Evolutionary conservation across 2,888 invertebrate species (phyloP), one percentile per base, ranked within the genome.

Genomic region (Oligia strigilis): DNA sequence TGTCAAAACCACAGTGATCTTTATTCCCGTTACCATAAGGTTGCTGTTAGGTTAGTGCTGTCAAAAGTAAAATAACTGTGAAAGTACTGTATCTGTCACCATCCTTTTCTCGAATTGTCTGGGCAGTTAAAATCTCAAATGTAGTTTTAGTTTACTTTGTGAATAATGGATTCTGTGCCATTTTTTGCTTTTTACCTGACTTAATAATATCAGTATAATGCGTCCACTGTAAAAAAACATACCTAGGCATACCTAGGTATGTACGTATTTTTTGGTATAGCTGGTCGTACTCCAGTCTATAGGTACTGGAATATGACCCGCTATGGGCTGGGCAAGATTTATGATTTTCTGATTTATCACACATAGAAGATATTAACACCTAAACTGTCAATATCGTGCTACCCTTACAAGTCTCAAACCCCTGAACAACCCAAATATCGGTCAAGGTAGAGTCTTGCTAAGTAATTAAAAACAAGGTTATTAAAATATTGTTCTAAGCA

Each of bases 391-490:
- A 43, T 14, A 62, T 75, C 36, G 4, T 29, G 49, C n/a, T 29
- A 52, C 49, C 11, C 40, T 29, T 36, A 4, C 19, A 40, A 40
- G 65, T 19, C 17, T 69, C 67, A 23, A 70, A 52, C n/a, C 29
- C 17, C 36, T 29, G 40, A 49, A 60, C 2, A 49, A 40, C n/a
- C n/a, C 17, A 66, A 66, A 66, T 78, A n/a, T 78, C 14, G 78
- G 77, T 78, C 36, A 64, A 78, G 55, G 43, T 29, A n/a, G 23
- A 23, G 19, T 36, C 23, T 13, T 46, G 43, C 1, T 60, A 55
- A 14, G 19, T n/a, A 14, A 29, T 75, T 49, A n/a, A 46, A 75
- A 74, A 75, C 58, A 75, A 75, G 9, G 13, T 40, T 62, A 40
- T 9, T 49, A 19, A 62, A 62, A n/a, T 46, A 36, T 49, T 49